Base-by-base conservation (phyloP, 2,113 vertebrate genomes). In the Sarotherodon lohbergeri region DNA sequence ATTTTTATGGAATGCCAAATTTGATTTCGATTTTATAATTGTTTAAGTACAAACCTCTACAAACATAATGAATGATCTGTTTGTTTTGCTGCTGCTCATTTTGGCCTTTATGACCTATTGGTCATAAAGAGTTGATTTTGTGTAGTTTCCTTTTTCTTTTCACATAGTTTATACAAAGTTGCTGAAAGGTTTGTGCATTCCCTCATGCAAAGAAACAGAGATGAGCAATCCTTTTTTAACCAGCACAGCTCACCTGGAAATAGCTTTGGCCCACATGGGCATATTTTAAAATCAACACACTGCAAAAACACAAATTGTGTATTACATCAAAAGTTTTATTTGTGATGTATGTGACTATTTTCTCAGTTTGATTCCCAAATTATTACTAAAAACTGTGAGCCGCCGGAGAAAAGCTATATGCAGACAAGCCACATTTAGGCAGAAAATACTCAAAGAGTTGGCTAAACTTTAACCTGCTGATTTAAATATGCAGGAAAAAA, bases 321-420 rank as follows among this genome's bases (percentile, higher is more conserved):
- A 50, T 50, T 79, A 91, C 90, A 24, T 71, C n/a, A 86, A 91
- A 91, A 34, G 34, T 32, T 78, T 78, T 19, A 43, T 54, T 10
- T 9, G 7, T 55, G n/a, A 57, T 4, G 7, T 56, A 52, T 88
- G 8, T 34, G 27, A 78, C 83, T 46, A 57, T 27, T 86, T 87
- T 84, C 61, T 66, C 24, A 41, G 24, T 86, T 55, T 82, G 4
- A 82, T 36, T 86, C 79, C 48, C 34, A 43, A 71, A 86, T 56
- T 73, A 5, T 78, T 78, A 0, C 46, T 52, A 78, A 52, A 86
- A 90, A 84, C 82, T 52, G n/a, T 43, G 61, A 86, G 71, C 78
- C 1, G 5, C 11, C 76, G 41, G 84, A 86, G 48, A 87, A 90
- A 82, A 90, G 19, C 56, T 82, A 59, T 63, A 89, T 17, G 57